Evolutionary conservation across 2,888 invertebrate genomes (phyloP), one percentile per base, ranked within the genome.

Genomic region (Autographa pulchrina): DNA sequence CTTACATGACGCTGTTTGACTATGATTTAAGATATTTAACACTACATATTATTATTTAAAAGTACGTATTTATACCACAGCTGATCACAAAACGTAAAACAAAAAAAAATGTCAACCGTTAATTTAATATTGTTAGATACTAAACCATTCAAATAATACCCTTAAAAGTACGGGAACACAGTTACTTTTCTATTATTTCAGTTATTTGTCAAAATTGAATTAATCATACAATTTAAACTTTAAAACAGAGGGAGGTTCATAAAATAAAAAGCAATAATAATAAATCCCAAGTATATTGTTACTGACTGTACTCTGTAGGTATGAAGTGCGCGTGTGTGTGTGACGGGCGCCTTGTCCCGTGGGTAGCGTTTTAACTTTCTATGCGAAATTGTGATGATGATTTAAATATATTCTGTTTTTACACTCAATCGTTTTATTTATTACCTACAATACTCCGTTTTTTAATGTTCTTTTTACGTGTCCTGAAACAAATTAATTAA

Each of bases 401-500:
- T 90, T 92, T 88, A 89, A 92, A 89, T 88, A 91, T 82, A 88
- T 91, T 92, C 90, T 92, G 92, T 93, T 92, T 93, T 91, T 91
- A 89, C 75, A 86, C 65, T 38, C 0, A 69, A 52, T 84, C 78
- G 86, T 91, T 91, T 92, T 78, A 91, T 92, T 90, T 76, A 62
- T 25, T n/a, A 14, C 43, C 62, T 20, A 4, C 14, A 16, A 43
- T 8, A 16, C 4, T 14, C 6, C 5, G 35, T 35, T 35, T 35
- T 35, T 8, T 6, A 35, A 35, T 35, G 6, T 35, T 35, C 4
- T 9, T 35, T 35, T 6, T 25, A 25, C 25, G 25, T 25, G 3
- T 25, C 25, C 1, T 25, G 1, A 25, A 25, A 2, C 25, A 25
- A 25, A 25, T 25, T 2, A 25, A 25, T 25, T 2, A 25, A 25